Percentiles rank a stretch among this genome's conserved stretches.
Conservation (phyloP, 2,113 vertebrate genomes). For the Urocolius indicus region DNA sequence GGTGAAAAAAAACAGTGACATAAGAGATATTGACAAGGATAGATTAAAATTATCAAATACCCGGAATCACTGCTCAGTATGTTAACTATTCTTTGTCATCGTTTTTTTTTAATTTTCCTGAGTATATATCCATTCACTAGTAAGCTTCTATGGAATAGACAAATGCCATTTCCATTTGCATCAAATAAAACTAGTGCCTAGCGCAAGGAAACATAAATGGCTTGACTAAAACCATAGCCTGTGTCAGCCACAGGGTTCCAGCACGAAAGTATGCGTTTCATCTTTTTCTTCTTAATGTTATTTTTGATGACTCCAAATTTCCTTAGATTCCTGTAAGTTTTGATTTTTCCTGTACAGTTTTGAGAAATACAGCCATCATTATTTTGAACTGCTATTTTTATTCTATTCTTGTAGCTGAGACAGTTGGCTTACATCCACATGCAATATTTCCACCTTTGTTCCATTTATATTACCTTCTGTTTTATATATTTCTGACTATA, state of each 20-base stretch:
- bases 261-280: neutral
- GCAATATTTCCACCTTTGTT: neutral
- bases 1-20: neutral
- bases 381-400: neutral
- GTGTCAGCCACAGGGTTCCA: neutral
- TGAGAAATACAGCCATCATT: neutral
- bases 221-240: neutral
- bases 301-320: neutral
- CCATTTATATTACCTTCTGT: neutral
- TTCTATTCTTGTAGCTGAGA: neutral
- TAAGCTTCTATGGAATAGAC: neutral
- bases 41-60: neutral
- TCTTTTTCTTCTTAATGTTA: neutral
- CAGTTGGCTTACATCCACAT: neutral
- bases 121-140: neutral
- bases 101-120: neutral
- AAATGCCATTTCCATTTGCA: neutral
- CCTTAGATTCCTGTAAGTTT: neutral
- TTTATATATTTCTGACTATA: neutral
- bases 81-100: neutral
- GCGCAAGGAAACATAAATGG: neutral
- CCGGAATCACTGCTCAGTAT: neutral
- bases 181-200: neutral
- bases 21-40: neutral
- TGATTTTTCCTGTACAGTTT: neutral